Evolutionary conservation across 2,888 invertebrate genomes (phyloP), one percentile per base, ranked within the genome.

Genomic region (Cotesia congregata): DNA sequence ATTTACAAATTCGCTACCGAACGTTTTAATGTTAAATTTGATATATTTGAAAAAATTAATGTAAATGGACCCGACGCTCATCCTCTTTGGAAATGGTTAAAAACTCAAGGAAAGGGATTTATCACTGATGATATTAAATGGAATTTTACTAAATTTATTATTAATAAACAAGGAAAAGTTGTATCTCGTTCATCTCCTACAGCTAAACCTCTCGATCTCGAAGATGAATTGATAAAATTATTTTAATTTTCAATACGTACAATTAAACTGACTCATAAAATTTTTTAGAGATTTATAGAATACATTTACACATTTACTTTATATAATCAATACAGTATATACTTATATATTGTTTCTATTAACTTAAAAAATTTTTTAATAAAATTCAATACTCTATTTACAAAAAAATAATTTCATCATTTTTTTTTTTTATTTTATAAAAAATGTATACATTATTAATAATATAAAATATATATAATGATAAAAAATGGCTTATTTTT

Each of bases 71-170:
- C 88, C 0, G 80, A 84, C n/a, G 89, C 90, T 9, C 89, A 90
- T 85, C 90, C 90, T 0, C 75, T 90, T 30, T 90, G 88, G 86
- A 90, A 90, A 78, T 90, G 88, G 86, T 74, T 90, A 41, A 89
- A 90, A 74, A 80, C 80, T 1, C 84, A 87, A 67, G 83, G 87
- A 79, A 77, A 78, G 15, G 83, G 89, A 5, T 90, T 91, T 1
- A 82, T 92, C n/a, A 91, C 91, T 3, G 93, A 92, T 83, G 92
- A 92, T 82, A 94, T 96, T 86, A 95, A 96, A 88, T 96, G 96
- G 96, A 96, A 96, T 88, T 96, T 96, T 88, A 93, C 95, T 39
- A 96, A 96, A 88, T 96, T 96, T 89, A 91, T 96, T 60, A 89
- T 96, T 30, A 91, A 95, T 89, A 93, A 93, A 84, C 87, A 94